phyloP scores from a whole-genome alignment of 2,888 invertebrate genomes.

The Piscicola geometra region DNA sequence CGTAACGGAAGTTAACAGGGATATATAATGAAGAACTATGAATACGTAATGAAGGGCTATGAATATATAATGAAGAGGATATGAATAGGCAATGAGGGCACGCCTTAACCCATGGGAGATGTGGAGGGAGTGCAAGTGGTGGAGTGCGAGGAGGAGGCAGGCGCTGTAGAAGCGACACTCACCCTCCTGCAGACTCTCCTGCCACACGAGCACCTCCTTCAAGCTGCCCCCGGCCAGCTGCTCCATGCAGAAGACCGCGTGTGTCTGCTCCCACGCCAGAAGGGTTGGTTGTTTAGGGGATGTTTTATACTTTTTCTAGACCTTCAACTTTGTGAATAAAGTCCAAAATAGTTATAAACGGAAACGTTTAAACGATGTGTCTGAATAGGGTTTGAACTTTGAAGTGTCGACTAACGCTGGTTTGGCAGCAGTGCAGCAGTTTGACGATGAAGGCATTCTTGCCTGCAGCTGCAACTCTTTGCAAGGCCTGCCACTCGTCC shows the following conservation, averaged over 20 bases:
- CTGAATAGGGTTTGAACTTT: neutral
- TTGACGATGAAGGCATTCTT: constrained; percentile 1
- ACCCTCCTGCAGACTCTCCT: neutral
- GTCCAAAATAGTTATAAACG: neutral
- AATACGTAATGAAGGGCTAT: neutral
- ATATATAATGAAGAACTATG: neutral
- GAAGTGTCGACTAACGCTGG: constrained; percentile 1
- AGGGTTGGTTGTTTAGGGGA: neutral
- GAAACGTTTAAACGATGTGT: neutral
- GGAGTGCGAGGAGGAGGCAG: neutral
- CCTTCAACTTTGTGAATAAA: no score
- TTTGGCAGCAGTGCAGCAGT: neutral
- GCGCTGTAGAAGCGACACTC: neutral
- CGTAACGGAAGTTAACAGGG: no score
- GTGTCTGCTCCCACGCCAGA: neutral
- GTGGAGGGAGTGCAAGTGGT: constrained; percentile 11
- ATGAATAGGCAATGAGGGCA: no score
- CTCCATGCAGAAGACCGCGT: neutral
- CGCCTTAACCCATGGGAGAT: neutral
- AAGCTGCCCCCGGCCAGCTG: neutral
- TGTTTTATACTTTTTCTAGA: neutral
- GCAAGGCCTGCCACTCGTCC: neutral
- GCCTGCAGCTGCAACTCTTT: neutral
- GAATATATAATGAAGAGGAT: no score
- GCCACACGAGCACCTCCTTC: neutral